phyloP scores from a whole-genome alignment of 2,888 invertebrate genomes.

The Acrobasis suavella region DNA sequence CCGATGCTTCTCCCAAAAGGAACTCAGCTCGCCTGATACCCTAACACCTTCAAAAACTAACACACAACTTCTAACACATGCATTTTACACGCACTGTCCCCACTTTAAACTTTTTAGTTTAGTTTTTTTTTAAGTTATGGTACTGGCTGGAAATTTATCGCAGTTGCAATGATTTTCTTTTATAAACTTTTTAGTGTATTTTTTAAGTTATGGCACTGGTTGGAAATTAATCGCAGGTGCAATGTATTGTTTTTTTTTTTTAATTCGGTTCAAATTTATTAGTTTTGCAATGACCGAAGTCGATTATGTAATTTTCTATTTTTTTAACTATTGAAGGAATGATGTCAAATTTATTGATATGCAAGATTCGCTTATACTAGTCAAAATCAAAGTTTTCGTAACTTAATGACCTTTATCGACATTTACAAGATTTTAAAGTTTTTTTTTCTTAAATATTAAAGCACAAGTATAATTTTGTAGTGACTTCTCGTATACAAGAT shows the following conservation, averaged over 20 bases:
- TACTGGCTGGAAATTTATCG: too few relatives aligned
- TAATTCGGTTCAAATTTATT: too few relatives aligned
- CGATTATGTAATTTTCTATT: background rate
- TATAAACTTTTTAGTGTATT: background rate
- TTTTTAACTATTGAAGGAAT: background rate
- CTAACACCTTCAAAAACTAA: conserved; percentile 33
- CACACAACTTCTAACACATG: conserved; percentile 29
- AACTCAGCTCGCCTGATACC: conserved; percentile 70
- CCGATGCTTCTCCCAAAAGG: conserved; percentile 85
- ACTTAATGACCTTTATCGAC: too few relatives aligned
- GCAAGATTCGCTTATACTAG: background rate
- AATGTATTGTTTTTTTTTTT: too few relatives aligned
- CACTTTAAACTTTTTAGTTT: background rate
- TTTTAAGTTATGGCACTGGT: background rate
- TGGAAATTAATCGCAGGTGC: too few relatives aligned
- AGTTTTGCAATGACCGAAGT: too few relatives aligned
- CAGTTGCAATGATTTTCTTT: too few relatives aligned
- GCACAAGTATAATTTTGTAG: too few relatives aligned
- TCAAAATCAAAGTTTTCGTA: background rate
- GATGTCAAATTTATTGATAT: background rate
- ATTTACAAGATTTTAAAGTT: too few relatives aligned
- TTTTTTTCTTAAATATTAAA: too few relatives aligned
- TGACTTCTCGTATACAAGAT: too few relatives aligned
- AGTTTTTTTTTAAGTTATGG: background rate
- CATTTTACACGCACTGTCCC: background rate